Evolutionary conservation across 2,888 invertebrate genomes (phyloP).

Genomic region (Cactoblastis cactorum): DNA sequence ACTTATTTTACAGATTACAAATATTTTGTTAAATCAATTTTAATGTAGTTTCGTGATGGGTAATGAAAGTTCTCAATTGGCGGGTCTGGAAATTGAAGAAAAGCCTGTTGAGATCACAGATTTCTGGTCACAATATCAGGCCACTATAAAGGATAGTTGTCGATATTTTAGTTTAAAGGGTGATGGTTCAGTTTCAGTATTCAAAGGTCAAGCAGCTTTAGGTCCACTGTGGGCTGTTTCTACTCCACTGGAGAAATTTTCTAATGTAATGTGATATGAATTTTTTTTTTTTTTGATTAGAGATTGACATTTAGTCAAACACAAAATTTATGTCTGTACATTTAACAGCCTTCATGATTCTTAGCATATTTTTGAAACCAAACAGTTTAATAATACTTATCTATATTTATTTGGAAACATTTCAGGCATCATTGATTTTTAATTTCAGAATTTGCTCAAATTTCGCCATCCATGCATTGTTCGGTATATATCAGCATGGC

Average conservation of each 20-base stretch:
- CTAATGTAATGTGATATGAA: no score
- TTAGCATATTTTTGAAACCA: no score
- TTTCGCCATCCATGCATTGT: slow-evolving; percentile 93
- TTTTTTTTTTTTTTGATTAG: no score
- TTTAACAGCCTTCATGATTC: no score
- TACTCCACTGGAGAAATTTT: slow-evolving; percentile 86
- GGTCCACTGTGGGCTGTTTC: slow-evolving; percentile 82
- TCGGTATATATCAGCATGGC: slow-evolving; percentile 89
- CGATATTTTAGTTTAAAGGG: slow-evolving; percentile 73
- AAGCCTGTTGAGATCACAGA: slow-evolving; percentile 88
- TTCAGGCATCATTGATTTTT: no score
- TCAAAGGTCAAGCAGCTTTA: slow-evolving; percentile 85
- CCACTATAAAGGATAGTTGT: slow-evolving; percentile 79
- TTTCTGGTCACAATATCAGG: slow-evolving; percentile 86
- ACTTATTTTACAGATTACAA: no score
- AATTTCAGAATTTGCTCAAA: slow-evolving; percentile 88
- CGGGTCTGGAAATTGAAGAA: slow-evolving; percentile 86
- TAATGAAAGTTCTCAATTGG: slow-evolving; percentile 85
- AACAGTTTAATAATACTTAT: no score
- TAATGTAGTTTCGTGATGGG: slow-evolving; percentile 80
- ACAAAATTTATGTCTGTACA: no score
- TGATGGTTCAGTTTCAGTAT: slow-evolving; percentile 84
- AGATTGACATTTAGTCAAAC: no score
- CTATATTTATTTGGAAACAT: no score
- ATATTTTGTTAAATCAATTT: no score